Conservation (phyloP, 2,888 invertebrate genomes). For the Xestoiulus laeticollis region DNA sequence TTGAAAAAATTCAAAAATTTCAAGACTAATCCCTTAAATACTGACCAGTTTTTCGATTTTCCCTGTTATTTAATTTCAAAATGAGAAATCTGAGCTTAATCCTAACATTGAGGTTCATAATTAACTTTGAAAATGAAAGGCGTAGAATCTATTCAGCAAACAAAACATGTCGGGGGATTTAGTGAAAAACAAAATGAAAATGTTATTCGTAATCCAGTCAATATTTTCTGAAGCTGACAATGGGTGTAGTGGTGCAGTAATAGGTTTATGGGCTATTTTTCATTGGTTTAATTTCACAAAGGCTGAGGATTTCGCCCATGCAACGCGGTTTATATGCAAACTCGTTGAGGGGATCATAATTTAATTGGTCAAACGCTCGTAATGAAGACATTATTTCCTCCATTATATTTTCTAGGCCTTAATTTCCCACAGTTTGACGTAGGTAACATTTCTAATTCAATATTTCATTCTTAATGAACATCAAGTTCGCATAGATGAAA, state of each 20-base stretch:
- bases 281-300: neutral
- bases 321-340: neutral
- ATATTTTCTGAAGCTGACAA: slow-evolving; percentile 9
- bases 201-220: neutral
- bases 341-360: neutral
- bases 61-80: neutral
- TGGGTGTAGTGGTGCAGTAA: slow-evolving; percentile 14
- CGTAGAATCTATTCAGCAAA: too few species aligned
- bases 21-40: neutral
- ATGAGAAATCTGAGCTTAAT: neutral
- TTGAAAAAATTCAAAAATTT: too few species aligned
- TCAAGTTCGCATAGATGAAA: neutral
- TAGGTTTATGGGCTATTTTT: neutral
- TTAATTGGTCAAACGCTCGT: slow-evolving; percentile 32
- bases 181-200: neutral
- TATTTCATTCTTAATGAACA: slow-evolving; percentile 43
- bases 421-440: slow-evolving; percentile 30
- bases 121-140: neutral
- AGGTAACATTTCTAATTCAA: slow-evolving; percentile 41
- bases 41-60: neutral
- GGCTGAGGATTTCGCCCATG: neutral
- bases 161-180: neutral
- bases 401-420: slow-evolving; percentile 4
- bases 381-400: slow-evolving; percentile 24
- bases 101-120: neutral